phyloP scores from a whole-genome alignment of 35 echinoderm and acorn worm species.

The Patiria miniata region DNA sequence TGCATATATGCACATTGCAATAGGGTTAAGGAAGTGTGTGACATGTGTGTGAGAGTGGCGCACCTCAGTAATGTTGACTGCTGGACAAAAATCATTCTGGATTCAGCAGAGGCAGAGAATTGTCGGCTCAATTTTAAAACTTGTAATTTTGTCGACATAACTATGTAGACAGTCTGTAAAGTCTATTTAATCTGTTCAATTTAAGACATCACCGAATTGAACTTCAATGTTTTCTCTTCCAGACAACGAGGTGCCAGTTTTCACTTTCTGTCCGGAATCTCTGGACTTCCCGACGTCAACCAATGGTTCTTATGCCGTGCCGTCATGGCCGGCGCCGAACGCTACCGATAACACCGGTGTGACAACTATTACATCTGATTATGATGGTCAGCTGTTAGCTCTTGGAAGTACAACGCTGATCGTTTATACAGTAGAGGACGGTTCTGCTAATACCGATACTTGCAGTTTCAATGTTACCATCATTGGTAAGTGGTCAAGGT shows the following conservation, averaged over 20 bases:
- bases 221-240: background rate
- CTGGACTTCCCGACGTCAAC: background rate
- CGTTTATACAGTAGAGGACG: constrained; percentile 47
- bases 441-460: constrained; percentile 5
- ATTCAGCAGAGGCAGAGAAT: too few relatives aligned
- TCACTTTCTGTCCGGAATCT: background rate
- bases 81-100: too few relatives aligned
- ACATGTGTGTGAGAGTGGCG: too few relatives aligned
- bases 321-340: constrained; percentile 22
- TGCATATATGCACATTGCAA: too few relatives aligned
- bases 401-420: constrained; percentile 13
- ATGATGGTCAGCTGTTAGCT: background rate
- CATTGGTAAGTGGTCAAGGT: constrained; percentile 28
- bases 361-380: constrained; percentile 9
- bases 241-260: constrained; percentile 33
- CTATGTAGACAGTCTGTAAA: too few relatives aligned
- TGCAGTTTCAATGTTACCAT: constrained; percentile 41
- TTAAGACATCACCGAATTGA: too few relatives aligned
- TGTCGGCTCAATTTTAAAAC: too few relatives aligned
- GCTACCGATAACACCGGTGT: constrained; percentile 42
- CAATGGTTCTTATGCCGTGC: background rate
- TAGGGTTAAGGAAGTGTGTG: too few relatives aligned
- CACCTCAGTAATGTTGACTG: too few relatives aligned
- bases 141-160: too few relatives aligned
- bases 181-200: too few relatives aligned